These are phyloP conservation scores for Ceuthmochares aereus DNA, from an alignment of 2,113 vertebrate genomes.

Conservation along the genomic window DNA sequence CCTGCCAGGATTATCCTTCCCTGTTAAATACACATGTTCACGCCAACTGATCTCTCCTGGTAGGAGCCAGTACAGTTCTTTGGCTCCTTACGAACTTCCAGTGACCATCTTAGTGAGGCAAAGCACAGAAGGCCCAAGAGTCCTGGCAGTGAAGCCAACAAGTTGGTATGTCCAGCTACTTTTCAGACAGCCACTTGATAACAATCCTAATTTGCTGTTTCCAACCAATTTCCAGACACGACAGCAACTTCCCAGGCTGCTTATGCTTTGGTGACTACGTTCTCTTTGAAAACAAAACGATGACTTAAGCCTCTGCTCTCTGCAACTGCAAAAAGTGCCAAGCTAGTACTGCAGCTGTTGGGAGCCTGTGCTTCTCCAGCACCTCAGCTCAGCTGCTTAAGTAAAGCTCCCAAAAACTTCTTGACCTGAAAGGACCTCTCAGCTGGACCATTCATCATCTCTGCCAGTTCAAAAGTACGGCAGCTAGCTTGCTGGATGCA, in stretches of 20 bases:
- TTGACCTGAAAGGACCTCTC: not conserved
- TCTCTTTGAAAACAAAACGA: not conserved
- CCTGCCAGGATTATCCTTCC: not conserved
- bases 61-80: not conserved
- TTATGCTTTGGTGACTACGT: not conserved
- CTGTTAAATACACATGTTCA: not conserved
- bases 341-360: not conserved
- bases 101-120: not conserved
- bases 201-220: slow-evolving; percentile 4
- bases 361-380: not conserved
- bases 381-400: not conserved
- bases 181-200: slow-evolving; percentile 22
- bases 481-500: not conserved
- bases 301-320: not conserved
- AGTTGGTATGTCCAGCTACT: slow-evolving; percentile 13
- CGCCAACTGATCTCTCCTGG: not conserved
- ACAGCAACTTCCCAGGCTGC: not conserved
- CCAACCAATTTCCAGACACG: not conserved
- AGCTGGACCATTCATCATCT: not conserved
- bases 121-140: not conserved
- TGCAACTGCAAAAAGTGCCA: not conserved
- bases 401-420: not conserved
- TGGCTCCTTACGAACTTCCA: not conserved
- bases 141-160: not conserved
- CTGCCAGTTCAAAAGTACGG: not conserved